Evolutionary conservation across 92 coral and sea anemone species (phyloP), one percentile per base, ranked within the genome.

Genomic region (Phenganax marumi): DNA sequence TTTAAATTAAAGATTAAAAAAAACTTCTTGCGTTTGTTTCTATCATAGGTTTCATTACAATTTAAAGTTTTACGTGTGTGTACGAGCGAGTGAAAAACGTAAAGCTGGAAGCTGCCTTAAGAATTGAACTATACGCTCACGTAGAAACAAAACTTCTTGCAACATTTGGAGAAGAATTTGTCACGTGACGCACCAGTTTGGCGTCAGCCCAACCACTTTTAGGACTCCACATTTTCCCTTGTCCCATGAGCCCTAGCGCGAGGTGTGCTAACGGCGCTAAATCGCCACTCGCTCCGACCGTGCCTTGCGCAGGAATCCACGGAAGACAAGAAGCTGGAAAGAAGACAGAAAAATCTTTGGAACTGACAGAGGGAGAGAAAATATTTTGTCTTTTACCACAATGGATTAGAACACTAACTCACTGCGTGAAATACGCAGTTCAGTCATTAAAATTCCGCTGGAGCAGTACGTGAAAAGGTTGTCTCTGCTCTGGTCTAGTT

Each of bases 221-320:
- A 0, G 91, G 92, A 75, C 98, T 95, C 98, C 98, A 95, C 98
- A 95, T 95, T 64, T 91, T 85, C 14, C 98, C 98, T 70, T 92
- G 90, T 17, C 98, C 98, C 63, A 89, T 81, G 70, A 91, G 82
- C 53, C 97, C 98, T 22, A 92, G 85, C 2, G 98, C 98, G 50
- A 95, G 86, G 82, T 95, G 98, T 18, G 97, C 66, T 57, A 95
- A 63, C 0, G 98, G 98, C 10, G 97, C 97, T 24, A 95, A 83
- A 76, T 95, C 98, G 9, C 98, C 98, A 55, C 98, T 95, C 5
- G 98, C 98, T 23, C 97, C 98, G 14, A 92, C 96, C 7, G 98
- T 92, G 49, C 98, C 98, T 75, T 95, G 97, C 86, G 92, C 98
- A 8, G 98, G 98, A 39, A 95, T 93, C 89, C 89, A 69, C 7